Conservation (phyloP, 2,797 vertebrate genomes). For the Acanthurus tractus region DNA sequence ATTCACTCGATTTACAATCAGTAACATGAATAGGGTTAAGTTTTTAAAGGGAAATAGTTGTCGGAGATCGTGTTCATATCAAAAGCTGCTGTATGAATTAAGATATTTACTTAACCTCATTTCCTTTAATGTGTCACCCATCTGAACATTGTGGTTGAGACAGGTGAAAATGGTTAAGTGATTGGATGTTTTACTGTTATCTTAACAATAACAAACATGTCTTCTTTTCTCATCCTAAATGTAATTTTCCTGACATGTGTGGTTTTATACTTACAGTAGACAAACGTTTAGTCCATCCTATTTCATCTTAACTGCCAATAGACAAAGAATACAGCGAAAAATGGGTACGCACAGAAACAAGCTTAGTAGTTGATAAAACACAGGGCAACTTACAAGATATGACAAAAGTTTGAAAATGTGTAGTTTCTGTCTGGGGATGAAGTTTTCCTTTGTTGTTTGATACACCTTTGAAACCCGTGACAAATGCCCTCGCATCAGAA, state of each 20-base stretch:
- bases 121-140: too few relatives aligned
- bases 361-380: conserved; percentile 65
- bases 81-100: too few relatives aligned
- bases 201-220: not conserved
- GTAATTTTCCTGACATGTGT: not conserved
- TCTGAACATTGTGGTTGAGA: not conserved
- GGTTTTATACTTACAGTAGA: conserved; percentile 15
- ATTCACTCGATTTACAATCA: too few relatives aligned
- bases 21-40: too few relatives aligned
- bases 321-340: conserved; percentile 44
- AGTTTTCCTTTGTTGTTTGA: conserved; percentile 84
- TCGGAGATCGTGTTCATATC: not conserved
- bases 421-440: conserved; percentile 70
- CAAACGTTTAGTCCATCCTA: not conserved
- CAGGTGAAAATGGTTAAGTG: not conserved
- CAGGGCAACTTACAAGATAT: conserved; percentile 65
- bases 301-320: conserved; percentile 31
- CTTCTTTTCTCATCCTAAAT: not conserved
- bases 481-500: conserved; percentile 88
- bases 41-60: not conserved
- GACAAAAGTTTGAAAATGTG: conserved; percentile 75
- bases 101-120: too few relatives aligned
- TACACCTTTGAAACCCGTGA: conserved; percentile 86
- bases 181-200: not conserved
- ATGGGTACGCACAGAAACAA: conserved; percentile 48